These are phyloP conservation scores for Saccopteryx bilineata DNA, from an alignment of 2,113 vertebrate genomes.

Conservation along the genomic window DNA sequence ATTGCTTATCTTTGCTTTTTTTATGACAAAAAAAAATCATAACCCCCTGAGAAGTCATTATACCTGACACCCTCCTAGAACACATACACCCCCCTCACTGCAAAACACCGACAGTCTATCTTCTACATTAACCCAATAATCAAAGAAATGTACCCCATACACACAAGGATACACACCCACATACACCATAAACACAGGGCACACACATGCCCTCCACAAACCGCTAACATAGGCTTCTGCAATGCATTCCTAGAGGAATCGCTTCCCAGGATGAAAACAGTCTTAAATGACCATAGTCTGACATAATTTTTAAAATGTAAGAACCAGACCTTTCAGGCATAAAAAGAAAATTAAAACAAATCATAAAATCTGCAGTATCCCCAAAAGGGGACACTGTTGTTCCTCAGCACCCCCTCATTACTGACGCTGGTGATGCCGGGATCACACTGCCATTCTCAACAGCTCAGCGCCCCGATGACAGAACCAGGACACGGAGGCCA, in stretches of 20 bases:
- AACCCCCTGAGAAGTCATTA: not conserved
- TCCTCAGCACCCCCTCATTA: not conserved
- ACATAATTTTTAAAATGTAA: slow-evolving; percentile 40
- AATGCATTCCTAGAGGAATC: not conserved
- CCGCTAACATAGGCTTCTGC: not conserved
- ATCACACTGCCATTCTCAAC: not conserved
- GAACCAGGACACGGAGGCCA: not conserved
- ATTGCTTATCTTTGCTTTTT: not conserved
- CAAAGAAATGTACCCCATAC: not conserved
- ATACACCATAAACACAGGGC: not conserved
- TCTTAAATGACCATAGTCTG: not conserved
- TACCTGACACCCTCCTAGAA: not conserved
- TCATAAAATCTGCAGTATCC: not conserved
- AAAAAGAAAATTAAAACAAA: slow-evolving; percentile 31
- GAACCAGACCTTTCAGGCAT: not conserved
- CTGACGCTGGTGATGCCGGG: fast-evolving
- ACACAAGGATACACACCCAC: not conserved
- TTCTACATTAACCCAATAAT: not conserved
- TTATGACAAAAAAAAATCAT: not conserved
- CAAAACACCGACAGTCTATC: not conserved
- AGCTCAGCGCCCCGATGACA: not conserved
- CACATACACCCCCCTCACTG: not conserved
- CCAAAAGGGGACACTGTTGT: not conserved
- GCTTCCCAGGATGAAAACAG: slow-evolving; percentile 5
- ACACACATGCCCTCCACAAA: not conserved